These are phyloP conservation scores for Parnassius glacialis DNA, from an alignment of 2,888 invertebrate species.

Conservation along the genomic window DNA sequence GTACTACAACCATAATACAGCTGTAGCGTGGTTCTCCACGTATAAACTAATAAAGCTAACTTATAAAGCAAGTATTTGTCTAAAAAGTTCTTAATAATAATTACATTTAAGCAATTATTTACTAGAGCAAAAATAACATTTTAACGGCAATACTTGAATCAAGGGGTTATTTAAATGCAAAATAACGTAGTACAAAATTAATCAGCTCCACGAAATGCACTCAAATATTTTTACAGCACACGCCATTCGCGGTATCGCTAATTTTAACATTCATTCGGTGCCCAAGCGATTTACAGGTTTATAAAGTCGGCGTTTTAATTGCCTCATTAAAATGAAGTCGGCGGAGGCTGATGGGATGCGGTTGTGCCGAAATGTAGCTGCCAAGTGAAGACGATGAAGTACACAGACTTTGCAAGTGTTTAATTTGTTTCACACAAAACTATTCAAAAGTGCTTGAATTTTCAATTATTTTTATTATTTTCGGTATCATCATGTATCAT, in stretches of 20 bases:
- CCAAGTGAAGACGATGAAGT: background rate
- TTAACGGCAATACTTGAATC: constrained; percentile 10
- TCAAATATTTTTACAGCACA: constrained; percentile 28
- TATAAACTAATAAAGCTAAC: too few relatives aligned
- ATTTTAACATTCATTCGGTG: constrained; percentile 32
- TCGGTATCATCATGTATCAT: too few relatives aligned
- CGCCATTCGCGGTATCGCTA: constrained; percentile 28
- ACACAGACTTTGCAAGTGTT: background rate
- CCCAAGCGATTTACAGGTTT: constrained; percentile 29
- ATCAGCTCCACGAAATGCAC: constrained; percentile 22
- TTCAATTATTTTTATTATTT: too few relatives aligned
- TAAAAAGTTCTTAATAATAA: too few relatives aligned
- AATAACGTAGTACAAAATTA: constrained; percentile 23
- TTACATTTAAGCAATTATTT: too few relatives aligned
- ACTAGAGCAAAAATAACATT: constrained; percentile 2
- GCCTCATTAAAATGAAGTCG: constrained; percentile 28
- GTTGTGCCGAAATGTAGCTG: constrained; percentile 6
- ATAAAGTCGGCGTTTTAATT: constrained; percentile 31
- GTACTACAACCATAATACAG: too few relatives aligned
- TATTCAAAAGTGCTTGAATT: too few relatives aligned
- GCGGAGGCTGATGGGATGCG: constrained; percentile 9
- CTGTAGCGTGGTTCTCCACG: too few relatives aligned
- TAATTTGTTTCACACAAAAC: too few relatives aligned
- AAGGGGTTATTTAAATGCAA: constrained; percentile 21
- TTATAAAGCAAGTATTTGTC: too few relatives aligned